Evolutionary conservation across 2,797 vertebrate genomes (phyloP).

Genomic region (Dromococcyx pavoninus): DNA sequence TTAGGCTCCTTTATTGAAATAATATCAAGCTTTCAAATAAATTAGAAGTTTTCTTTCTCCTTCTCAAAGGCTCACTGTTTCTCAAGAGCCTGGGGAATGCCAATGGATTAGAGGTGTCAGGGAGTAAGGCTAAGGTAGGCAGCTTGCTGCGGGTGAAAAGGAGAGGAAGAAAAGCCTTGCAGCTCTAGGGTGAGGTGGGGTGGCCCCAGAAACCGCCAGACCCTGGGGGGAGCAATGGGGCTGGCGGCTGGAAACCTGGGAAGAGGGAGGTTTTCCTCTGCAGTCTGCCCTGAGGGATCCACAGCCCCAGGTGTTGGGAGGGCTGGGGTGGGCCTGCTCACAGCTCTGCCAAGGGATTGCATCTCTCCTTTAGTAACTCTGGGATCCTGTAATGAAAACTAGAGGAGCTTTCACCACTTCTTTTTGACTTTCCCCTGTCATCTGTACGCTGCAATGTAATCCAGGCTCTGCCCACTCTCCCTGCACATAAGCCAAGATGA

Average conservation of each 20-base stretch:
- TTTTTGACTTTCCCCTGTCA: neutral
- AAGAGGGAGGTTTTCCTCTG: neutral
- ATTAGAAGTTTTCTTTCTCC: neutral
- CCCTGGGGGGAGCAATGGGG: accelerated
- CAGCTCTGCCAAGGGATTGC: neutral
- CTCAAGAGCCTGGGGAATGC: neutral
- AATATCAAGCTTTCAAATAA: neutral
- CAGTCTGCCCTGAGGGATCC: neutral
- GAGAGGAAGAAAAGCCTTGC: neutral
- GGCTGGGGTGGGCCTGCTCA: neutral
- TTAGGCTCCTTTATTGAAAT: neutral
- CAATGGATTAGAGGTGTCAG: accelerated
- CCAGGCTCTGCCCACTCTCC: neutral
- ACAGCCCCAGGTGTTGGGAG: accelerated
- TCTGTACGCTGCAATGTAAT: neutral
- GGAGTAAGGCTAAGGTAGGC: accelerated
- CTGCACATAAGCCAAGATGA: neutral
- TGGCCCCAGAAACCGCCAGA: accelerated
- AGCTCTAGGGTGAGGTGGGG: neutral
- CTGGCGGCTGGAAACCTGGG: neutral
- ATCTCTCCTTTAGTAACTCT: neutral
- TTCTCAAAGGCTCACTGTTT: neutral
- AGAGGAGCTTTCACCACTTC: neutral
- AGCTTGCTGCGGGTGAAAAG: accelerated
- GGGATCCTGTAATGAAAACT: neutral